Conservation (phyloP, 2,113 vertebrate species). For the Aphyosemion australe region DNA sequence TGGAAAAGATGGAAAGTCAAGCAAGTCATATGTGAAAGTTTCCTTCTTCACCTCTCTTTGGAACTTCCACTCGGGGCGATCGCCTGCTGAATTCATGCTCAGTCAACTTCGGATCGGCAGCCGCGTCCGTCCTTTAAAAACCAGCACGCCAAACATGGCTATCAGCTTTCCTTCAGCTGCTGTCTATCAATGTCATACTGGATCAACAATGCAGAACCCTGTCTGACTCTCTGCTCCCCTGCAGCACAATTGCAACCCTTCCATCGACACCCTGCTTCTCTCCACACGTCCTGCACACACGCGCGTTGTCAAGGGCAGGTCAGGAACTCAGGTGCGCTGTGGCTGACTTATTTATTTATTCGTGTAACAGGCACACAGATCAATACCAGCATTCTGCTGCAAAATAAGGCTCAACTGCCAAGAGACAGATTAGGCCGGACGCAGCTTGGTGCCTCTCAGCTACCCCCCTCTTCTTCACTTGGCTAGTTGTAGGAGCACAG, state of each 20-base stretch:
- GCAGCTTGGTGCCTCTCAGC: slow-evolving; percentile 39
- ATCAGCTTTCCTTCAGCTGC: slow-evolving; percentile 83
- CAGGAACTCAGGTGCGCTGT: slow-evolving; percentile 72
- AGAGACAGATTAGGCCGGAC: slow-evolving; percentile 66
- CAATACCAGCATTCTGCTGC: slow-evolving; percentile 75
- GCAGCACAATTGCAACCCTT: slow-evolving; percentile 65
- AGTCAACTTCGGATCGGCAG: slow-evolving; percentile 78
- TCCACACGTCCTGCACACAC: slow-evolving; percentile 26
- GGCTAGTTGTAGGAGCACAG: slow-evolving; percentile 16
- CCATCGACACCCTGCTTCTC: slow-evolving; percentile 37
- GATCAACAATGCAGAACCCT: slow-evolving; percentile 85
- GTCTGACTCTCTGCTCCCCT: slow-evolving; percentile 69
- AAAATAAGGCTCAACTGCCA: slow-evolving; percentile 61
- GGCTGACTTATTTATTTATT: slow-evolving; percentile 77
- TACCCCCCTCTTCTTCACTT: slow-evolving; percentile 29
- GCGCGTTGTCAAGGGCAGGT: slow-evolving; percentile 75
- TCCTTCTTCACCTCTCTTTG: slow-evolving; percentile 50
- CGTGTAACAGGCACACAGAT: slow-evolving; percentile 68
- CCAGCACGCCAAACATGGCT: slow-evolving; percentile 82
- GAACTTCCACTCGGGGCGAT: slow-evolving; percentile 73
- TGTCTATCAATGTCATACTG: slow-evolving; percentile 85
- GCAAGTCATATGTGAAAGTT: slow-evolving; percentile 67
- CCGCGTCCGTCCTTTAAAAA: slow-evolving; percentile 81
- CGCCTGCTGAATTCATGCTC: slow-evolving; percentile 79
- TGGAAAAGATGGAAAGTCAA: slow-evolving; percentile 64